Evolutionary conservation across 2,113 vertebrate genomes (phyloP).

Genomic region (Corythaixoides concolor): DNA sequence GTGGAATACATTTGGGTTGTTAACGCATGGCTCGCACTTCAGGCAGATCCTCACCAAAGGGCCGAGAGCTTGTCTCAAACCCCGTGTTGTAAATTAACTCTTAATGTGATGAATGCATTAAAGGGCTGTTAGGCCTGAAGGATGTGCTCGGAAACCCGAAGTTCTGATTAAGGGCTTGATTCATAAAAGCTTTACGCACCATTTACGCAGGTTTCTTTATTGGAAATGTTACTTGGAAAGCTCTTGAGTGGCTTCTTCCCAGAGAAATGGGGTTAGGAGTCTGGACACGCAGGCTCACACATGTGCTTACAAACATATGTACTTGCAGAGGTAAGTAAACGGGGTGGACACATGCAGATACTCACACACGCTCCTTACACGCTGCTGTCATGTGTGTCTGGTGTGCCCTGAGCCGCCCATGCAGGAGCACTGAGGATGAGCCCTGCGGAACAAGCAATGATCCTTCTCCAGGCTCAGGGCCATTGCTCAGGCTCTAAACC

Average conservation of each 20-base stretch:
- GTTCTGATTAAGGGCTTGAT: constrained; percentile 61
- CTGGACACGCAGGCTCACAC: neutral
- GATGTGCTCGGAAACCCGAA: constrained; percentile 52
- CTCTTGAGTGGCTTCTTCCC: constrained; percentile 7
- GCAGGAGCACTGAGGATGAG: neutral
- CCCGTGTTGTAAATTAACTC: constrained; percentile 69
- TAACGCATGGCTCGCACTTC: constrained; percentile 59
- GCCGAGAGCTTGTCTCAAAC: constrained; percentile 16
- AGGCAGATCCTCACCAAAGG: constrained; percentile 29
- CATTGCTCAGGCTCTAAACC: neutral
- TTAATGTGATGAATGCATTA: constrained; percentile 66
- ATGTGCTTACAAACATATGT: neutral
- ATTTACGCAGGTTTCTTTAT: constrained; percentile 25
- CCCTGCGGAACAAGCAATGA: rapidly evolving
- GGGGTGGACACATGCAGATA: neutral
- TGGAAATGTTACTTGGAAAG: constrained; percentile 55
- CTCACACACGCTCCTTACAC: neutral
- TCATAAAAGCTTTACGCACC: constrained; percentile 43
- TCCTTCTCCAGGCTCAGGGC: neutral
- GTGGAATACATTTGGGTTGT: constrained; percentile 64
- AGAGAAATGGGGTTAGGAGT: neutral
- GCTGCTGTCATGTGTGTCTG: rapidly evolving
- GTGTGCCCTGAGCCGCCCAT: neutral
- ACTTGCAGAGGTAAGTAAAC: neutral
- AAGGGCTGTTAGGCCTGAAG: constrained; percentile 33